phyloP scores from a whole-genome alignment of 2,888 invertebrate genomes.

The Sminthurides aquaticus region DNA sequence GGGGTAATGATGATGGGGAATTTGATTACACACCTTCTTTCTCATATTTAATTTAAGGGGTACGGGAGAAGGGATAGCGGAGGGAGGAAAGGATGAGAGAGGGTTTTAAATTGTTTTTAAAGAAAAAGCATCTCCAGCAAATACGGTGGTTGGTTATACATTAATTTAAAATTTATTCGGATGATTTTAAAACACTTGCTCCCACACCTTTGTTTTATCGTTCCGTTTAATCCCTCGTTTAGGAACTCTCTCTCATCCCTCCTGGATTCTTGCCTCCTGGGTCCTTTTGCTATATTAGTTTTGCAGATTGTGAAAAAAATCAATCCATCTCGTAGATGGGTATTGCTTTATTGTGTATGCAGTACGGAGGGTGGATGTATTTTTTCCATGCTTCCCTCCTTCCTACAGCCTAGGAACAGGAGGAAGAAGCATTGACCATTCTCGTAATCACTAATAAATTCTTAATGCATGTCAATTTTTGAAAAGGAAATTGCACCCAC shows the following conservation, averaged over 20 bases:
- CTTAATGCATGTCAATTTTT: background rate
- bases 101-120: background rate
- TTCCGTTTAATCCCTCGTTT: background rate
- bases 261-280: background rate
- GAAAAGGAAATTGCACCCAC: background rate
- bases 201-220: background rate
- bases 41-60: no score
- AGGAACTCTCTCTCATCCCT: background rate
- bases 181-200: background rate
- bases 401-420: background rate
- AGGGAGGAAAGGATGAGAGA: background rate
- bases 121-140: background rate
- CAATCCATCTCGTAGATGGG: no score
- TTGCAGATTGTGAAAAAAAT: no score
- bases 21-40: background rate
- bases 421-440: background rate
- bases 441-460: background rate
- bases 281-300: background rate
- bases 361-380: no score
- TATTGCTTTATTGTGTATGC: no score
- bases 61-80: no score
- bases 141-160: background rate
- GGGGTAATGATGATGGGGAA: background rate
- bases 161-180: background rate
- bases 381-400: background rate